Base-by-base conservation (phyloP, 2,888 invertebrate species). In the Ryuthela nishihirai region DNA sequence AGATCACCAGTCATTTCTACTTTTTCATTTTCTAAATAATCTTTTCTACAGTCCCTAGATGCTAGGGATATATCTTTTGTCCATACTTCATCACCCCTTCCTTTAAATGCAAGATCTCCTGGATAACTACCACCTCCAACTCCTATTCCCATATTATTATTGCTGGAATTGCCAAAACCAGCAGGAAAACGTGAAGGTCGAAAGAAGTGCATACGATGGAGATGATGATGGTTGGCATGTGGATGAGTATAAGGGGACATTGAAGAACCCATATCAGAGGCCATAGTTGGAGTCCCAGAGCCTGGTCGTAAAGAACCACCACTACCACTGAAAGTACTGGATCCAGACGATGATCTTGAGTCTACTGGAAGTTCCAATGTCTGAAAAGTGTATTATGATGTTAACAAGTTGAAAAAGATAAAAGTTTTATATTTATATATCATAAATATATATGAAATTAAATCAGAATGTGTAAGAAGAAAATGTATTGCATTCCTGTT, bases 281-380 rank as follows among this genome's bases (percentile, higher is more conserved):
- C 42, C 15, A 39, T 43, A 20, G 29, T 40, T 18, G 41, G 39
- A 17, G 35, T 45, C 4, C 24, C 40, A 18, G 46, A 50, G 20
- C 45, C 41, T 20, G 53, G 53, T n/a, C 49, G 35, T n/a, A 50
- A 29, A 12, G 48, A 48, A 10, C 58, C 63, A 29, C 59, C 59
- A 20, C 36, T 36, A 4, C 46, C 46, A 29, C 58, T 58, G 42
- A 54, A 56, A 7, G 46, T 58, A 29, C 61, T 62, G 18, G 78
- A 83, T 76, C 82, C 86, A 50, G 87, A 86, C 71, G 85, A 85
- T 45, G 85, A 83, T 64, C 85, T 83, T 5, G 87, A 85, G 72
- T 88, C 85, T 71, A 85, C 82, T 59, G 87, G 87, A 71, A 94
- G 82, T 76, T 93, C 88, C 71, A 93, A 79, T 68, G 91, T 88